Conservation (phyloP, 64 coral and sea anemone species). For the Stichodactyla mertensii region DNA sequence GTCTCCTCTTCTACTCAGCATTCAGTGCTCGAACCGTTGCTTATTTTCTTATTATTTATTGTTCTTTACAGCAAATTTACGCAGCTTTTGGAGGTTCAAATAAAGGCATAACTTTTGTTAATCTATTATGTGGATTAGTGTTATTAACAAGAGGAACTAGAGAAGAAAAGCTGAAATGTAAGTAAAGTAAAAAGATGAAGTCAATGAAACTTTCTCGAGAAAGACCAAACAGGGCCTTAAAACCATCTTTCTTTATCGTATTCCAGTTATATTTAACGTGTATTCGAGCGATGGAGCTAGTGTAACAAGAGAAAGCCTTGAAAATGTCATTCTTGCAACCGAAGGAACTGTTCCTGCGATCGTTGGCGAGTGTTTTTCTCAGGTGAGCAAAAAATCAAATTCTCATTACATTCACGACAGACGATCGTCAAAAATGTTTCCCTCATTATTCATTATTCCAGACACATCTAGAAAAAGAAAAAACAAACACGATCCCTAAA, state of each 20-base stretch:
- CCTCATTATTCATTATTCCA: neutral
- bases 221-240: neutral
- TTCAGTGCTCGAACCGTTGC: neutral
- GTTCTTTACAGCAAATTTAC: conserved; percentile 80
- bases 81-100: conserved; percentile 78
- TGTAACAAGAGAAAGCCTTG: conserved; percentile 83
- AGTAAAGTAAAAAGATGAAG: conserved; percentile 29
- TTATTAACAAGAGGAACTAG: conserved; percentile 88
- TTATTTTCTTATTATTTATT: conserved; percentile 3
- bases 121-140: conserved; percentile 85
- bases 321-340: conserved; percentile 76
- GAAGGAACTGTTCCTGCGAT: conserved; percentile 82
- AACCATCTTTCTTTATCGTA: conserved; percentile 1
- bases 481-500: neutral
- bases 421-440: neutral
- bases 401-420: neutral
- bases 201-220: neutral
- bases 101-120: conserved; percentile 89
- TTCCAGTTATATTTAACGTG: conserved; percentile 91
- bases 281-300: conserved; percentile 83
- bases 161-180: conserved; percentile 96
- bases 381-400: conserved; percentile 43
- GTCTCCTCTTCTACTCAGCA: neutral
- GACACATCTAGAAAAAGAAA: neutral
- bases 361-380: conserved; percentile 78